phyloP scores from a whole-genome alignment of 2,113 vertebrate species.

The Rhineura floridana region DNA sequence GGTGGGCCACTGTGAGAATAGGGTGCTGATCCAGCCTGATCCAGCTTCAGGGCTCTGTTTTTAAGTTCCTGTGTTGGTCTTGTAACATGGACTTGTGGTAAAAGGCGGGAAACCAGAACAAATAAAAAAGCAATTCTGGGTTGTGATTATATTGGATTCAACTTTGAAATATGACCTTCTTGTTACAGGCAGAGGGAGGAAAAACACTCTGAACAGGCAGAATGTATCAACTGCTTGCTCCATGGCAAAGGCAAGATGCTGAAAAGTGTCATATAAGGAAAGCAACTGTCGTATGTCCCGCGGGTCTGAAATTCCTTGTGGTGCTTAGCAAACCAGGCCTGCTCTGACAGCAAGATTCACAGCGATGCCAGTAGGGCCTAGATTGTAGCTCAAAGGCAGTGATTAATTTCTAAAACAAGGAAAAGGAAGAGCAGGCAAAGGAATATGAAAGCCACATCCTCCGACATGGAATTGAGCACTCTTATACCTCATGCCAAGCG shows the following conservation, averaged over 20 bases:
- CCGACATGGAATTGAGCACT: not conserved
- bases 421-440: not conserved
- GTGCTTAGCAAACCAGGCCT: not conserved
- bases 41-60: too few relatives aligned
- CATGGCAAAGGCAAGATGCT: not conserved
- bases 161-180: not conserved
- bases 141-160: not conserved
- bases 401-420: not conserved
- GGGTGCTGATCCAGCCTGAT: not conserved
- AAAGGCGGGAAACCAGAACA: not conserved
- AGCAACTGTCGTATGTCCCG: not conserved
- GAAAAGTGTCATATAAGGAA: not conserved
- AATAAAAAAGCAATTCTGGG: not conserved
- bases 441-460: not conserved
- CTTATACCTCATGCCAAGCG: not conserved
- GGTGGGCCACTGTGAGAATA: too few relatives aligned
- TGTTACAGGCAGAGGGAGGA: not conserved
- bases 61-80: too few relatives aligned
- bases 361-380: not conserved
- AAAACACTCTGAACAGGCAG: not conserved
- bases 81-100: not conserved
- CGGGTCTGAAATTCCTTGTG: not conserved
- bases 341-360: not conserved
- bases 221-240: not conserved
- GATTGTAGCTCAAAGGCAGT: not conserved